Evolutionary conservation across 35 echinoderm and acorn worm species (phyloP), one percentile per base, ranked within the genome.

Genomic region (Ophiothrix spiculata): DNA sequence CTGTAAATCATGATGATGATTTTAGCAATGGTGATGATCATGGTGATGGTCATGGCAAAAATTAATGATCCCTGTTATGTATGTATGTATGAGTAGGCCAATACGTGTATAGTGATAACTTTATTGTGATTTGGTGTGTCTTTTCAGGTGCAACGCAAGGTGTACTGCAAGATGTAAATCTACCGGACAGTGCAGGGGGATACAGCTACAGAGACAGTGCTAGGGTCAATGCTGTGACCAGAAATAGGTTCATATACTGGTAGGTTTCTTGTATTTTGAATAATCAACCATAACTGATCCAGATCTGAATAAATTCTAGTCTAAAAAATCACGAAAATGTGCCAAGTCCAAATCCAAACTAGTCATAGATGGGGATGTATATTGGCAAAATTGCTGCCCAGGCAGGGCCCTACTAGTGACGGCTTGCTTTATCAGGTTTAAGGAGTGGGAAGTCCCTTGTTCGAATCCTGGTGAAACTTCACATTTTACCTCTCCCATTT

Each of bases 101-200:
- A 29, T 46, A 23, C 33, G 29, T 83, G 41, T 29, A 32, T 49
- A 15, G 19, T 83, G 32, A 32, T 35, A 74, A 60, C 15, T 2
- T 0, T 25, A 23, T 83, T 11, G 32, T 37, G n/a, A n/a, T n/a
- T n/a, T n/a, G n/a, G n/a, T n/a, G n/a, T 81, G 41, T 49, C 38
- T 87, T 3, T 23, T 28, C 83, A 99, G 96, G 92, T 36, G 96
- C 84, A 4, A 85, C 92, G 25, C 96, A 99, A 85, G 89, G 86
- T 83, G 86, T 91, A 23, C 82, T 98, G 17, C 92, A 99, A 80
- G 96, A 99, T 91, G 92, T 94, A 34, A 91, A 99, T 45, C 83
- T 94, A 36, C 75, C 92, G 25, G 92, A 99, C 46, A 88, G 89
- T 64, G 89, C 88, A 25, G 92, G 96, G 19, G 96, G 96, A 1